Percentiles rank a stretch among this genome's conserved stretches.
These are phyloP conservation scores for Aplidium turbinatum DNA, from an alignment of 23 tunicate genomes.

Conservation along the genomic window DNA sequence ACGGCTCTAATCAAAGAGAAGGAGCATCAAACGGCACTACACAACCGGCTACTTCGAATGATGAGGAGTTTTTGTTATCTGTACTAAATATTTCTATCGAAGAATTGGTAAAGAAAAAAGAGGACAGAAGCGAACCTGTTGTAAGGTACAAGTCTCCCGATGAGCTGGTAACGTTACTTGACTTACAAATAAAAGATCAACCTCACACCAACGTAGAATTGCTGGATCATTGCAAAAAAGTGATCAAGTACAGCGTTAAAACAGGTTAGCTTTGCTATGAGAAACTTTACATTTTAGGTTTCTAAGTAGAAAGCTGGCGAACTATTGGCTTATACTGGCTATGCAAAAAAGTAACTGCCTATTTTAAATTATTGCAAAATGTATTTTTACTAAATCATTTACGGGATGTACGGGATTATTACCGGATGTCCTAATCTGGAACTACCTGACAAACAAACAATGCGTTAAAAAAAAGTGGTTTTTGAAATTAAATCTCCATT, in stretches of 20 bases:
- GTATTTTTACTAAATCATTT: no score
- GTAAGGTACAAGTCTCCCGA: constrained; percentile 57
- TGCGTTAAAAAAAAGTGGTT: no score
- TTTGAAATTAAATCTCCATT: no score
- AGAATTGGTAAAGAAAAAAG: constrained; percentile 35
- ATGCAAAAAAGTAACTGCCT: neutral
- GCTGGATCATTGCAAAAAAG: constrained; percentile 27
- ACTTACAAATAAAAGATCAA: constrained; percentile 39
- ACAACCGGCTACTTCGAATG: no score
- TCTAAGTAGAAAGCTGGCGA: no score
- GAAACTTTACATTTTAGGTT: no score
- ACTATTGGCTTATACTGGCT: no score
- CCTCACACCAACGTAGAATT: constrained; percentile 43
- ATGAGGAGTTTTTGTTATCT: constrained; percentile 40
- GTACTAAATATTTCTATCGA: constrained; percentile 36
- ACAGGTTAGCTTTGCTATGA: constrained; percentile 74
- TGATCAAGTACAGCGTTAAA: constrained; percentile 68
- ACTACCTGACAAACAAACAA: no score
- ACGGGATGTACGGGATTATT: no score
- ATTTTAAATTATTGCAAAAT: neutral
- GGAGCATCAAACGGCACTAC: no score
- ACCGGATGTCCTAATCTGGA: no score
- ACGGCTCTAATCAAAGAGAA: no score
- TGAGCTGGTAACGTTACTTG: constrained; percentile 46
- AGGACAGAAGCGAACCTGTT: constrained; percentile 44